These are phyloP conservation scores for Nasonia giraulti DNA, from an alignment of 1,140 invertebrate species.

Conservation along the genomic window DNA sequence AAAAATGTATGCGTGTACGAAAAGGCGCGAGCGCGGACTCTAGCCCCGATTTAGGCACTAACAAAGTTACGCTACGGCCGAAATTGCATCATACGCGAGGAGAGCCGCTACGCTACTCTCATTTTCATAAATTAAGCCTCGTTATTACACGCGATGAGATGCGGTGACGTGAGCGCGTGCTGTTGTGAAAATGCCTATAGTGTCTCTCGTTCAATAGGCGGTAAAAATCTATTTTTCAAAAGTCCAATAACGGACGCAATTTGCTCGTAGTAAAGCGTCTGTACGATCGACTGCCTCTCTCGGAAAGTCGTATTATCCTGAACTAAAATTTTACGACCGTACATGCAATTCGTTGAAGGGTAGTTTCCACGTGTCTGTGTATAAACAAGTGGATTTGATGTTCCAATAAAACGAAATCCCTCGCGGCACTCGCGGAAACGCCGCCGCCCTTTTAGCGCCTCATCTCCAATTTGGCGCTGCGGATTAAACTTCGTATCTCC, in stretches of 20 bases:
- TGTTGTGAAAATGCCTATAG: background rate
- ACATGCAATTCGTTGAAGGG: background rate
- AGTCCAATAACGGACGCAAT: background rate
- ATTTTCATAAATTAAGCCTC: conserved; percentile 19
- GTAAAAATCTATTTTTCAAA: background rate
- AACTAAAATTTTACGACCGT: background rate
- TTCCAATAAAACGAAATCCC: background rate
- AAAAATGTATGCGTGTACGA: too few species aligned
- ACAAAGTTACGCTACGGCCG: background rate
- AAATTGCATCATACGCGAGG: background rate
- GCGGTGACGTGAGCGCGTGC: too few species aligned
- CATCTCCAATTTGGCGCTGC: background rate
- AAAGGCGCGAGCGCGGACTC: background rate
- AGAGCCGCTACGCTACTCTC: background rate
- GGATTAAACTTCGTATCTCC: background rate
- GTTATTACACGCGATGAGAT: background rate
- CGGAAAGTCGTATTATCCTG: background rate
- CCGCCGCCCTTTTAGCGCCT: too few species aligned
- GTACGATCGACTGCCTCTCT: background rate
- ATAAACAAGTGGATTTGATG: background rate
- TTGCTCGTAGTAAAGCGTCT: background rate
- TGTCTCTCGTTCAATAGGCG: background rate
- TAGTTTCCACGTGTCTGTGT: background rate
- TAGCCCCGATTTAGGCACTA: background rate
- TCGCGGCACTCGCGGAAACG: too few species aligned